Base-by-base conservation (phyloP, 2,888 invertebrate species). In the Eumerus sabulonum region DNA sequence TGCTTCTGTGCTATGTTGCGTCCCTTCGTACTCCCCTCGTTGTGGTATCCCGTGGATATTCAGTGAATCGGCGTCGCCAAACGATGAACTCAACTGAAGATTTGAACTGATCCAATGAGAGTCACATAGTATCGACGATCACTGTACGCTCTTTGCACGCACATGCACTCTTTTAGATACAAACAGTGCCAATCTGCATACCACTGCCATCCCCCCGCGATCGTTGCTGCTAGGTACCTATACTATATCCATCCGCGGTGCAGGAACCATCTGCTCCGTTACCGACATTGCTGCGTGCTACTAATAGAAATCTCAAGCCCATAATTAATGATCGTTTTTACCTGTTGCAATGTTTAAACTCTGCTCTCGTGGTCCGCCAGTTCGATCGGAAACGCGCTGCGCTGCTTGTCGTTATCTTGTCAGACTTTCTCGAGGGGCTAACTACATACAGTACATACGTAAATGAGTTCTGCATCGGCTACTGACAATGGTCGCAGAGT, bases 321-420 rank as follows among this genome's bases (percentile, higher is more conserved):
- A 82, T 82, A 83, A 83, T 83, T 83, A 83, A 83, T 82, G 82
- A 82, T 76, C 79, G 73, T 79, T 82, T 82, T 82, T 82, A 76
- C 82, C 76, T 81, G 79, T 66, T 77, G 67, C 82, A 79, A 77
- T 77, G 77, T 82, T 77, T 77, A 60, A 68, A 66, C 68, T 77
- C 68, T 27, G 60, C 68, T 77, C 68, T 27, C 54, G 60, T 53
- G 48, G 62, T 57, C 60, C 56, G 50, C 62, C n/a, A 67, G 40
- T 40, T 5, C 53, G n/a, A 54, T 38, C 59, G 66, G 56, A 50
- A 70, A 63, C 56, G 56, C 68, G 12, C 64, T 18, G 9, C 59
- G 40, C 11, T 44, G 73, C 35, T 50, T 40, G 71, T 67, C 73
- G 67, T 73, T 73, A 77, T 82, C 73, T 73, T 17, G 40, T 19